Evolutionary conservation across 2,888 invertebrate species (phyloP), one percentile per base, ranked within the genome.

Genomic region (Polymixis flavicincta): DNA sequence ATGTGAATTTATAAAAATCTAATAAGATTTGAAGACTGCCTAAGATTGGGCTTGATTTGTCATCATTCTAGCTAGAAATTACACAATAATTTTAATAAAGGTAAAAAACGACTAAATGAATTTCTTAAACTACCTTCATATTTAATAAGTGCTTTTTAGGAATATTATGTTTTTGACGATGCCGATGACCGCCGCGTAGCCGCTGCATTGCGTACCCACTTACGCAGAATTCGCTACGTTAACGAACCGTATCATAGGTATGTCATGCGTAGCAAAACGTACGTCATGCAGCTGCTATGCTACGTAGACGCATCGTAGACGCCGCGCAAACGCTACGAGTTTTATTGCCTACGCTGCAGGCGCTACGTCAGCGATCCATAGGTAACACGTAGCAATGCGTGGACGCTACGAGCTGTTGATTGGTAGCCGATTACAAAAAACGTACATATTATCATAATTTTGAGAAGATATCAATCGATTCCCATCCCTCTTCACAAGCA

Each of bases 271-370:
- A 57, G 64, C 42, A 50, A 59, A 42, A 22, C 9, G 28, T 60
- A 28, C 13, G 42, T 60, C 2, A 52, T 17, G 22, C 1, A 32
- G 14, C 60, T 60, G 19, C 45, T 65, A 67, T 52, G 50, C 50
- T 59, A 25, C 77, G 37, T 45, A 74, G n/a, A 37, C 64, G 75
- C 48, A n/a, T 55, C 37, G 19, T 14, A 37, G 22, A 64, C 74
- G 50, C n/a, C 17, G 17, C 11, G 11, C 28, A 37, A 64, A n/a
- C 37, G 60, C 69, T 54, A 78, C 52, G 52, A 52, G 50, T 6
- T 50, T 19, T 22, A 28, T 28, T 19, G 17, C 50, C 14, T 65
- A 50, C 22, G 28, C 5, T 28, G 48, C 28, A n/a, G 6, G n/a
- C 32, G 32, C 52, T 52, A 52, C 50, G n/a, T 50, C 50, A 14